Conservation (phyloP, 2,113 vertebrate species). For the Scytalopus superciliaris region DNA sequence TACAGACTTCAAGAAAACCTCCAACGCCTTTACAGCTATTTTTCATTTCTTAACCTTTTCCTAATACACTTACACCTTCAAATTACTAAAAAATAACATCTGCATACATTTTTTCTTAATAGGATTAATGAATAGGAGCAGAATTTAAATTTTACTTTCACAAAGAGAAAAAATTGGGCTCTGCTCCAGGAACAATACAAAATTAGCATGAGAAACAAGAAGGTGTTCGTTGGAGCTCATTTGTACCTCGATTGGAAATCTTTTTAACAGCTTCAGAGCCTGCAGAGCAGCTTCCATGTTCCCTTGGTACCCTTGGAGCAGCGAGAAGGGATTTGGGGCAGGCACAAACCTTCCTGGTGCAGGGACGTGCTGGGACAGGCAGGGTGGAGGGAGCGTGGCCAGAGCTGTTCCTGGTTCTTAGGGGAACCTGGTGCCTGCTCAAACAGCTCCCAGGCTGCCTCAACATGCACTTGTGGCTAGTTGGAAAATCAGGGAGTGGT, state of each 20-base stretch:
- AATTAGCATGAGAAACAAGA: conserved; percentile 9
- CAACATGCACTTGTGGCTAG: background rate
- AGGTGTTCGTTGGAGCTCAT: background rate
- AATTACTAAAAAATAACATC: background rate
- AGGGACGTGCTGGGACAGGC: background rate
- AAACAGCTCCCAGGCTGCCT: conserved; percentile 19
- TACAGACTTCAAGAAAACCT: background rate
- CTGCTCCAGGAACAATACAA: background rate
- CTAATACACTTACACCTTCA: background rate
- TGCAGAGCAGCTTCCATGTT: background rate
- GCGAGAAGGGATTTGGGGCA: background rate
- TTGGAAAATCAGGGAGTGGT: conserved; percentile 13
- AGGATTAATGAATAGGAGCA: background rate
- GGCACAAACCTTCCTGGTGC: background rate
- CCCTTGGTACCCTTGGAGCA: background rate
- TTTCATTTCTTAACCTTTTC: background rate
- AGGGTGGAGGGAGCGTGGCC: background rate
- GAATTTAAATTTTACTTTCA: background rate
- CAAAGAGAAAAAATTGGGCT: background rate
- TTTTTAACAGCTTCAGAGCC: background rate
- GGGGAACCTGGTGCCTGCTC: conserved; percentile 11
- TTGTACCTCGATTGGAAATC: background rate
- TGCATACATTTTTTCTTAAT: background rate
- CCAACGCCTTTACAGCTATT: background rate
- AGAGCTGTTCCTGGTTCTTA: background rate